Evolutionary conservation across 2,113 vertebrate species (phyloP), one percentile per base, ranked within the genome.

Genomic region (Pongo pygmaeus): DNA sequence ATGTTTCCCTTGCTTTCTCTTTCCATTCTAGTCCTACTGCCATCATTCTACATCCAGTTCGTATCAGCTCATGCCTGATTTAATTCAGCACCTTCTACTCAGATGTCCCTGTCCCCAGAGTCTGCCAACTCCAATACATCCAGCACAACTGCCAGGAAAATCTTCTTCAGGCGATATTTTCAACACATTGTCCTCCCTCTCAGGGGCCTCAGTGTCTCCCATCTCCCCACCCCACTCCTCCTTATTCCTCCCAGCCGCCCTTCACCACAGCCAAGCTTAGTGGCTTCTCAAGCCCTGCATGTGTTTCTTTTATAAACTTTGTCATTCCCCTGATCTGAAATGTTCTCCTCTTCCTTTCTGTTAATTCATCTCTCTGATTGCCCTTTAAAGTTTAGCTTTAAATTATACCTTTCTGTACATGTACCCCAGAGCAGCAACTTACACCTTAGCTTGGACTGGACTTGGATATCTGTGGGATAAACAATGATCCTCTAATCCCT

Each of bases 11-110:
- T 46, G 75, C 43, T 14, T 97, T 95, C 46, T 52, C 57, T 93
- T 97, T 86, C 91, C 86, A 59, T 90, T 96, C 86, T 61, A 9
- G 23, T 48, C 43, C 30, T 20, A n/a, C 50, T 22, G 43, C 43
- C 35, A 67, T 61, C n/a, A 12, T 57, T 72, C 74, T 55, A 40
- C 46, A 22, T 50, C 30, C 23, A 77, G 70, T n/a, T 57, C 61
- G 69, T 90, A 72, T 96, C 93, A 94, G 50, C 70, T 94, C 84
- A 57, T 59, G 96, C 84, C 80, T 85, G 70, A 81, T 81, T 95
- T 92, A 90, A 95, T 95, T 92, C 93, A 78, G 81, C 70, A 94
- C 61, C 87, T 93, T 97, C 79, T 61, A 48, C 8, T 0, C 30
- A 92, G 75, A 95, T 75, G 93, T 67, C 89, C 38, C 85, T 17